phyloP scores from a whole-genome alignment of 2,888 invertebrate genomes.

The Eutolmus rufibarbis region DNA sequence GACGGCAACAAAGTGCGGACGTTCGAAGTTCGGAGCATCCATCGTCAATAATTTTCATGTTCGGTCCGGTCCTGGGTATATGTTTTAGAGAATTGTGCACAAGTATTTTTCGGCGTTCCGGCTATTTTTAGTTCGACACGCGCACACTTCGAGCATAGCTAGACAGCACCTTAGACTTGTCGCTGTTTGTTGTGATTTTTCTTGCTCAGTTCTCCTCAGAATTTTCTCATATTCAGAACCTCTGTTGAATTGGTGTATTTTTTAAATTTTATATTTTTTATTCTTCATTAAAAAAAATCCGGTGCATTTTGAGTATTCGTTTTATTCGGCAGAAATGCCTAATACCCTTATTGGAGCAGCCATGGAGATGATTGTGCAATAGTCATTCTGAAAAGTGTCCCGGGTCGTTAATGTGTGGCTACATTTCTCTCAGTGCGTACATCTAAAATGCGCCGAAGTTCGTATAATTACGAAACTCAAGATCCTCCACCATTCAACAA shows the following conservation, averaged over 20 bases:
- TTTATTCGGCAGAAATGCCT: neutral
- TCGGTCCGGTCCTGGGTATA: neutral
- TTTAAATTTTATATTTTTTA: neutral
- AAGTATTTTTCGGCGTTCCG: neutral
- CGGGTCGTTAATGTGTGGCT: neutral
- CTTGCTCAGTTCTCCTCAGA: slow-evolving; percentile 3
- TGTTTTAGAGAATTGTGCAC: neutral
- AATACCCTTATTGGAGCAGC: neutral
- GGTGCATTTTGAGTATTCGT: neutral
- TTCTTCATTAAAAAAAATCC: neutral
- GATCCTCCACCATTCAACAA: neutral
- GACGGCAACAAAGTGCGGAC: neutral
- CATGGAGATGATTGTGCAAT: neutral
- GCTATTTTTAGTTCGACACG: slow-evolving; percentile 35
- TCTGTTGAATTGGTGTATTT: neutral
- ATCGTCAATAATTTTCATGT: slow-evolving; percentile 34
- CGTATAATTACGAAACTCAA: slow-evolving; percentile 12
- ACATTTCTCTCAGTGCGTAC: neutral
- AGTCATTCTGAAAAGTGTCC: neutral
- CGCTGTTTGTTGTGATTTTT: slow-evolving; percentile 3
- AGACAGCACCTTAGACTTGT: neutral
- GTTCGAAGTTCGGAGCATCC: neutral
- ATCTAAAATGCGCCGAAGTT: slow-evolving; percentile 19
- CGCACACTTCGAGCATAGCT: neutral
- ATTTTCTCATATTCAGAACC: slow-evolving; percentile 10